Evolutionary conservation across 1,140 invertebrate species (phyloP), one percentile per base, ranked within the genome.

Genomic region (Nautilus pompilius): DNA sequence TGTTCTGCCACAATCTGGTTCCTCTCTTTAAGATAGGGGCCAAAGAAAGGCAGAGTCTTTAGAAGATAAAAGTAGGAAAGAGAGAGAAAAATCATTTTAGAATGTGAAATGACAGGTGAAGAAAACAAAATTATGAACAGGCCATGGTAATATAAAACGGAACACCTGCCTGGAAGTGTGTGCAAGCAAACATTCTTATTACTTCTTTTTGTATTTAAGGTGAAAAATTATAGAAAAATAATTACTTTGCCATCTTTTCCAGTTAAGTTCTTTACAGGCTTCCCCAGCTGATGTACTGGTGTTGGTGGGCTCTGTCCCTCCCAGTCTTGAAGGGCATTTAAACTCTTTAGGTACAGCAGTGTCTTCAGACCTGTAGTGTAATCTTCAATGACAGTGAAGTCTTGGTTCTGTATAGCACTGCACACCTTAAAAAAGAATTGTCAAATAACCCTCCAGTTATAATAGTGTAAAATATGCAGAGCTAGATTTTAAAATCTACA

Each of bases 331-430:
- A 88, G 76, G 3, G 87, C 82, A 3, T 87, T 82, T 2, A 91
- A 79, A 34, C 87, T 88, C 57, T 90, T 85, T 15, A 98, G 78
- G 76, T 97, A 99, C 1, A 99, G 80, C 28, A 98, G 80, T 0
- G 95, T 86, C 83, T 95, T 95, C 8, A 99, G 84, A 0, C 95
- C 95, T 4, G 89, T 92, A 45, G 90, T 88, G 75, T 98, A 99
- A 80, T 99, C 95, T 15, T 98, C 90, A 59, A 98, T 90, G 0
- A 98, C 77, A 0, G 95, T 96, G 71, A 96, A 98, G 82, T 98
- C 96, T 85, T 99, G 97, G 85, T 99, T 99, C 80, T 99, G 97
- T 17, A 99, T 88, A 5, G 96, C 93, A 79, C 94, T 98, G 80
- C 96, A 93, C 56, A 97, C 88, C 91, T 94, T 68, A 5, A 58